Conservation (phyloP, 2,113 vertebrate genomes). For the Penelope pileata region DNA sequence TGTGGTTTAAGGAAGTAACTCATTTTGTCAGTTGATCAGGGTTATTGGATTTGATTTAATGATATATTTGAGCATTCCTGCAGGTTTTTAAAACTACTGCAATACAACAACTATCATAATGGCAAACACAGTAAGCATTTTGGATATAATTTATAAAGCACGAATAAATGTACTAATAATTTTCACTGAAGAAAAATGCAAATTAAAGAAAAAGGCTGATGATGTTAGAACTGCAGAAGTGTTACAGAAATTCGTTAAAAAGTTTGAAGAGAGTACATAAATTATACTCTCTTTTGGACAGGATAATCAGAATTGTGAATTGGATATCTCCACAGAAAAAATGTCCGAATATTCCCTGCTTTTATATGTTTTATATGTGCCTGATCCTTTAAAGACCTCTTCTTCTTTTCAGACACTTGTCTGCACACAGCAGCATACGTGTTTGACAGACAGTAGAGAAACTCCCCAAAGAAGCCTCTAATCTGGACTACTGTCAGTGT, state of each 20-base stretch:
- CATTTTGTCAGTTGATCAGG: not conserved
- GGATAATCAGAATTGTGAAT: not conserved
- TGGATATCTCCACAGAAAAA: rapidly evolving
- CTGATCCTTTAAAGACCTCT: not conserved
- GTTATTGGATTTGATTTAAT: conserved; percentile 14
- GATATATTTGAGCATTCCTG: not conserved
- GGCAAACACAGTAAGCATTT: not conserved
- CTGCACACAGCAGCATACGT: not conserved
- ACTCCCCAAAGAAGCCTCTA: not conserved
- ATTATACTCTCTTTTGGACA: not conserved
- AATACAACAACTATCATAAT: not conserved
- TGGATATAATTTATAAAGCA: not conserved
- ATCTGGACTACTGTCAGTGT: not conserved
- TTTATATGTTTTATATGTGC: not conserved
- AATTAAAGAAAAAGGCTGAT: not conserved
- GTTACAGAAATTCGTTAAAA: not conserved
- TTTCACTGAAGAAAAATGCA: not conserved
- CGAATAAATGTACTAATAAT: not conserved
- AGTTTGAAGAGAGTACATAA: not conserved
- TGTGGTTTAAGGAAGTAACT: not conserved
- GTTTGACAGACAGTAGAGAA: not conserved
- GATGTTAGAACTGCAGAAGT: not conserved
- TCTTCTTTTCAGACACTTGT: not conserved
- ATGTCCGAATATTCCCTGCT: not conserved
- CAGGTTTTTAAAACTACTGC: not conserved